Percentiles rank a stretch among this genome's conserved stretches.
phyloP scores from a whole-genome alignment of 2,797 vertebrate genomes.

The Hypotaenidia okinawae region DNA sequence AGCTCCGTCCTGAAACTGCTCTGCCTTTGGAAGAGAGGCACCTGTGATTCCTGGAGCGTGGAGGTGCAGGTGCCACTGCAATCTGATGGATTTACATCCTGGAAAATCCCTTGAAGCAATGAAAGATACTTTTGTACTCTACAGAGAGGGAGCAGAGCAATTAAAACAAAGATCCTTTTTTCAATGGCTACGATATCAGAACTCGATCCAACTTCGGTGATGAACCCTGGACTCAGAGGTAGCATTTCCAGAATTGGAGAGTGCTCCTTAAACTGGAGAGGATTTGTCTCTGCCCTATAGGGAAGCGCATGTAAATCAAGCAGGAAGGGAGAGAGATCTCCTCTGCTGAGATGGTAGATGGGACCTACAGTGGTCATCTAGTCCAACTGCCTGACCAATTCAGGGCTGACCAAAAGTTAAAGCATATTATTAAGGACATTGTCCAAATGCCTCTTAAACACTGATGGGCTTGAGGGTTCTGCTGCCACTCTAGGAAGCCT shows the following conservation, averaged over 20 bases:
- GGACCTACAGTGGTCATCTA: background rate
- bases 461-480: too few relatives aligned
- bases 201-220: rapidly evolving
- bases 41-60: background rate
- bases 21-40: background rate
- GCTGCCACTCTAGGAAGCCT: too few relatives aligned
- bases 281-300: background rate
- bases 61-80: background rate
- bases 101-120: conserved; percentile 3
- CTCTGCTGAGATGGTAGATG: background rate
- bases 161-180: background rate
- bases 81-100: background rate
- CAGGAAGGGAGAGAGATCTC: background rate
- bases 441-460: too few relatives aligned
- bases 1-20: background rate
- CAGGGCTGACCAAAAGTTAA: too few relatives aligned
- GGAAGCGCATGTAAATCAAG: background rate
- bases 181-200: background rate
- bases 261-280: background rate
- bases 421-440: too few relatives aligned
- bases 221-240: background rate
- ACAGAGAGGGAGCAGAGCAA: background rate
- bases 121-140: background rate
- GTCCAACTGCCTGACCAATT: too few relatives aligned
- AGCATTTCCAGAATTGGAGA: background rate